Percentiles rank a stretch among this genome's conserved stretches.
Evolutionary conservation across 2,113 vertebrate species (phyloP).

Genomic region (Saguinus imperator): DNA sequence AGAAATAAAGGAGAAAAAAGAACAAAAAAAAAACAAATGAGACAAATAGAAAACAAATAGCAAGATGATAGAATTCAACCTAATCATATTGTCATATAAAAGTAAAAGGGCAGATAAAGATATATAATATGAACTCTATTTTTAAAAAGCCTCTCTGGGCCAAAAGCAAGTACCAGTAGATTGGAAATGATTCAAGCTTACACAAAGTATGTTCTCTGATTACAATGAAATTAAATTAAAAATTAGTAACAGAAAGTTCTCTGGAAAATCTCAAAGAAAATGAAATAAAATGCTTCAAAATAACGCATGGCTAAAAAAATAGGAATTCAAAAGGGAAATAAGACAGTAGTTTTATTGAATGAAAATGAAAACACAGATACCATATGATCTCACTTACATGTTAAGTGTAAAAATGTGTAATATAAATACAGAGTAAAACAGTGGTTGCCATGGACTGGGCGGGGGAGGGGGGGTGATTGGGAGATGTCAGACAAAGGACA

Average conservation of each 20-base stretch:
- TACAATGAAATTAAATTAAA: not conserved
- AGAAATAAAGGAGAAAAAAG: not conserved
- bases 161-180: not conserved
- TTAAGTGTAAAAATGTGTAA: not conserved
- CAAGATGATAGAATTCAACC: not conserved
- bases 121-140: not conserved
- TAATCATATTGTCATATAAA: not conserved
- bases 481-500: no score
- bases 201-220: not conserved
- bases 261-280: not conserved
- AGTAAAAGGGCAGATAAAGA: not conserved
- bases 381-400: not conserved
- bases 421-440: no score
- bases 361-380: slow-evolving; percentile 2
- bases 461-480: no score
- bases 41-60: not conserved
- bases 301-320: not conserved
- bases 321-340: not conserved
- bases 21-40: not conserved
- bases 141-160: not conserved
- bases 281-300: not conserved
- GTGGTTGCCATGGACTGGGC: no score
- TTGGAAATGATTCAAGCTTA: not conserved
- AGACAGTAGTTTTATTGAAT: not conserved
- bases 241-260: not conserved